phyloP scores from a whole-genome alignment of 2,888 invertebrate genomes.

The Troilus luridus region DNA sequence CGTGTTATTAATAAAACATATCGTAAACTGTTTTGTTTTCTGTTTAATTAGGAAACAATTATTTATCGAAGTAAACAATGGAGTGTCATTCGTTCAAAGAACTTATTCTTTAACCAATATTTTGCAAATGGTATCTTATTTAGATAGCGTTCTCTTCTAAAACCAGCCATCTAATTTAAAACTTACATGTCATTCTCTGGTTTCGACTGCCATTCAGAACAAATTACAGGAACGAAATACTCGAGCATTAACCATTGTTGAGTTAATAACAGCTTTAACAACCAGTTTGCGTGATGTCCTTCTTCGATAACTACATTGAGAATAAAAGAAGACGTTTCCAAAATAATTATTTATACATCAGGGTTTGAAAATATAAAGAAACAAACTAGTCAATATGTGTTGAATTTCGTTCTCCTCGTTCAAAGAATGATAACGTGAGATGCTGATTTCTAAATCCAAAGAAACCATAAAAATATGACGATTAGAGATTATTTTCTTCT shows the following conservation, averaged over 20 bases:
- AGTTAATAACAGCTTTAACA: background rate
- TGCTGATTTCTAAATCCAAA: background rate
- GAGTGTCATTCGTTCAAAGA: too few relatives aligned
- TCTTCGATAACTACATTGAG: background rate
- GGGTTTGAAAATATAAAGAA: background rate
- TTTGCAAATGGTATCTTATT: too few relatives aligned
- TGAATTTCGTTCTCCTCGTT: background rate
- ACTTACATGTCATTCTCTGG: background rate
- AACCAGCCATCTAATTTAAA: background rate
- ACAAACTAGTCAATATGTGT: background rate
- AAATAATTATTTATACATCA: background rate
- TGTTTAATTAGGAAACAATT: too few relatives aligned
- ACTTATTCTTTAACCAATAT: too few relatives aligned
- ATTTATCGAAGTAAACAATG: too few relatives aligned
- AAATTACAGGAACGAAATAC: background rate
- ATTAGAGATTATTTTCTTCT: background rate
- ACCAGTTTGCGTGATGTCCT: background rate
- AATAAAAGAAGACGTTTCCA: background rate
- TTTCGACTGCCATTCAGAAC: background rate
- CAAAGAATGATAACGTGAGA: background rate
- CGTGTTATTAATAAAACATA: too few relatives aligned
- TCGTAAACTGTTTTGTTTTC: too few relatives aligned
- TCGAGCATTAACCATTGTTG: background rate
- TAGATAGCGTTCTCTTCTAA: too few relatives aligned
- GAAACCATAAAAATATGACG: background rate